phyloP scores from a whole-genome alignment of 2,888 invertebrate genomes.

The Mesopsocus fuscifrons region DNA sequence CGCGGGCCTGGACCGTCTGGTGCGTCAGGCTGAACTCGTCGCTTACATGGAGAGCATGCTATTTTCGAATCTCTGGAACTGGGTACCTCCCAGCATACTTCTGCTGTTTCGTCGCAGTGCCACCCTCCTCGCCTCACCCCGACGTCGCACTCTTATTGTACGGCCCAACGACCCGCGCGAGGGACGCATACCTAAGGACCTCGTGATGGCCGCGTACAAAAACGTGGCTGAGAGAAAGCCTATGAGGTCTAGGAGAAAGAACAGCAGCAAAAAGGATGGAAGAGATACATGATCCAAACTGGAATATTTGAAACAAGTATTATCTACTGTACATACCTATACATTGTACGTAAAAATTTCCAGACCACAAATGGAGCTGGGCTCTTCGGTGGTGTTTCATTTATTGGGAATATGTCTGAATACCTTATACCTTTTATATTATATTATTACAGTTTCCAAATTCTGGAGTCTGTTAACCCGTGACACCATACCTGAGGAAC shows the following conservation, averaged over 20 bases:
- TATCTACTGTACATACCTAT: too few relatives aligned
- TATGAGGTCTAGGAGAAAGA: constrained; percentile 28
- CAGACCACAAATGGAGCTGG: too few relatives aligned
- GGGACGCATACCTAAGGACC: constrained; percentile 50
- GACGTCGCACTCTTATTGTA: constrained; percentile 51
- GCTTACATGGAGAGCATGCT: constrained; percentile 67
- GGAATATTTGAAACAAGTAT: neutral
- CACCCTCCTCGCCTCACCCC: constrained; percentile 50
- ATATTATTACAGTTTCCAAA: too few relatives aligned
- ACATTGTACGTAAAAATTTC: too few relatives aligned
- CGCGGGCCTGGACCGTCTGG: constrained; percentile 42
- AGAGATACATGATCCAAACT: too few relatives aligned
- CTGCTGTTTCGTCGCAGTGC: constrained; percentile 50
- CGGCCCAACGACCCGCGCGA: constrained; percentile 70
- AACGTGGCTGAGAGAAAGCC: constrained; percentile 49
- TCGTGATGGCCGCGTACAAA: constrained; percentile 52
- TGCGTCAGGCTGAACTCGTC: constrained; percentile 63
- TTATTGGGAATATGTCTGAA: too few relatives aligned
- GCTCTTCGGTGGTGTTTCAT: too few relatives aligned
- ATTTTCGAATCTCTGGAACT: constrained; percentile 50
- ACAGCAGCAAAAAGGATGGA: constrained; percentile 13
- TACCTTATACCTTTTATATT: too few relatives aligned
- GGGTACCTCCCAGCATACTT: constrained; percentile 36
- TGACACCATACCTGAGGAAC: too few relatives aligned
- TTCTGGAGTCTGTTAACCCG: too few relatives aligned